phyloP scores from a whole-genome alignment of 2,888 invertebrate genomes.

The Orthonychiurus folsomi region DNA sequence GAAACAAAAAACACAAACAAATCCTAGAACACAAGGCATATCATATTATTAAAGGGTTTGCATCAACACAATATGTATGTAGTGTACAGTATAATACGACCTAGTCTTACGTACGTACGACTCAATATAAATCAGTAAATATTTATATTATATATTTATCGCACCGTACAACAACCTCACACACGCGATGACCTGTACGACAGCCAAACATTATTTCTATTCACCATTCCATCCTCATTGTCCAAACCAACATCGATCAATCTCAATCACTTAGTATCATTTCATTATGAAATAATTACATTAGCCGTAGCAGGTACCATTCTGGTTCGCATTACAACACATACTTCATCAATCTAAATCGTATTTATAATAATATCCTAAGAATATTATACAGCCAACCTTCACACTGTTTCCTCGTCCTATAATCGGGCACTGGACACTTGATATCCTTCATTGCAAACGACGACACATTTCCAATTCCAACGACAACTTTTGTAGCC shows the following conservation, averaged over 20 bases:
- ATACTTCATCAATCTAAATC: neutral
- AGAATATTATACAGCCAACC: no score
- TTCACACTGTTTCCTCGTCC: neutral
- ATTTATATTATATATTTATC: neutral
- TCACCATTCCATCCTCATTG: no score
- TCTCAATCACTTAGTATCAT: neutral
- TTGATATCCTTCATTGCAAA: no score
- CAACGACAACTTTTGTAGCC: no score
- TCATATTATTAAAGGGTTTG: neutral
- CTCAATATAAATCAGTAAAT: neutral
- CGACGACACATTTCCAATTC: no score
- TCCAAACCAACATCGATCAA: neutral
- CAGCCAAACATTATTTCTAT: no score
- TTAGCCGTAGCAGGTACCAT: conserved; percentile 1
- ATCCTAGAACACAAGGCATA: neutral
- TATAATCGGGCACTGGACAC: neutral
- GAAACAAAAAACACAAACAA: no score
- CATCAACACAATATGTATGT: neutral
- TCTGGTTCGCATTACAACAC: neutral
- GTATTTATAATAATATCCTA: neutral
- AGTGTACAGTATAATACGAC: no score
- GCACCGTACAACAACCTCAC: no score
- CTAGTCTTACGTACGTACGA: neutral
- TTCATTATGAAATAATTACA: neutral
- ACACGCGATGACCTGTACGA: no score